phyloP scores from a whole-genome alignment of 2,888 invertebrate species.

The Entomobrya multifasciata region DNA sequence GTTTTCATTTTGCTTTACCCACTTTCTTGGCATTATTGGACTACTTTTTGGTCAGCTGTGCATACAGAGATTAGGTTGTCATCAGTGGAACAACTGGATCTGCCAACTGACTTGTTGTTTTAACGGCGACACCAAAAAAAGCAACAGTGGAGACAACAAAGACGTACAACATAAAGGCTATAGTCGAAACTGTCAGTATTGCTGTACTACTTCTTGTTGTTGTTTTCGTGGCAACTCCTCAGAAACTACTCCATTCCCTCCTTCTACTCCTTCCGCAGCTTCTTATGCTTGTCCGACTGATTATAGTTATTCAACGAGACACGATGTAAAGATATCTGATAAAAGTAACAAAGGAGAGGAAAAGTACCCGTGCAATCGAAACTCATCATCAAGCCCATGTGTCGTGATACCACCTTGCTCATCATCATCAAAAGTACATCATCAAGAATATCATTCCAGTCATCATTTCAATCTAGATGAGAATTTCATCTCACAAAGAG shows the following conservation, averaged over 20 bases:
- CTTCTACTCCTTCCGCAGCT: neutral
- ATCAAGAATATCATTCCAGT: neutral
- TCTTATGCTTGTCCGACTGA: neutral
- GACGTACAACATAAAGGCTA: neutral
- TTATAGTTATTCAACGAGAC: neutral
- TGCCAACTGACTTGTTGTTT: neutral
- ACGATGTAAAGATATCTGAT: slow-evolving; percentile 6
- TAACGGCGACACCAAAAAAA: neutral
- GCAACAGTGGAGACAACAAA: neutral
- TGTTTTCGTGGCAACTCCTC: neutral
- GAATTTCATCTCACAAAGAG: neutral
- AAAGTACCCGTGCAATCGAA: slow-evolving; percentile 10
- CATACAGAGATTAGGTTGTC: slow-evolving; percentile 47
- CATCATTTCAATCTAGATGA: slow-evolving; percentile 18
- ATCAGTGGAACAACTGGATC: neutral
- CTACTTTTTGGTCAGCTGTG: slow-evolving; percentile 69
- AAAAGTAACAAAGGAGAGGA: neutral
- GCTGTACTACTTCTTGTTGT: neutral
- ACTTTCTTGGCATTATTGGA: slow-evolving; percentile 71
- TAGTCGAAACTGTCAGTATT: neutral
- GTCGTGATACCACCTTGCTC: neutral
- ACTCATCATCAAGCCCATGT: slow-evolving; percentile 6
- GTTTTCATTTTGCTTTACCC: slow-evolving; percentile 55
- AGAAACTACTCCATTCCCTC: neutral
- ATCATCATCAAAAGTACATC: slow-evolving; percentile 13